These are phyloP conservation scores for Bombus superbus DNA, from an alignment of 1,140 invertebrate genomes.

Conservation along the genomic window DNA sequence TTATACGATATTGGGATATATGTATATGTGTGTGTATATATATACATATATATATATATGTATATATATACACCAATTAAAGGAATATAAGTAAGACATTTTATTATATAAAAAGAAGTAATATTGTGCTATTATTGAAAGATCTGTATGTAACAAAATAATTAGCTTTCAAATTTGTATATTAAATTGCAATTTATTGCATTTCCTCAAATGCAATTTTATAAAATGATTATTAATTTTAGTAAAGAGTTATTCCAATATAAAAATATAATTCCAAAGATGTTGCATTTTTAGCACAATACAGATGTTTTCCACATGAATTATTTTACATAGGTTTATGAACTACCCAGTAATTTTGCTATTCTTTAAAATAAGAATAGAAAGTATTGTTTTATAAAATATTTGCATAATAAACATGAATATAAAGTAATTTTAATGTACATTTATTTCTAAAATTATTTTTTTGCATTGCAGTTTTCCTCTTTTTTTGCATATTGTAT, in stretches of 20 bases:
- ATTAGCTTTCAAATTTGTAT: slow-evolving; percentile 35
- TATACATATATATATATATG: background rate
- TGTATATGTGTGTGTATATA: background rate
- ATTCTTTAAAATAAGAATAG: slow-evolving; percentile 47
- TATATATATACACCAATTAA: slow-evolving; percentile 38
- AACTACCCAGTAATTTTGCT: slow-evolving; percentile 21
- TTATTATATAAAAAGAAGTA: slow-evolving; percentile 48
- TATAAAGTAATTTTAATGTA: slow-evolving; percentile 55
- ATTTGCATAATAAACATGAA: slow-evolving; percentile 63
- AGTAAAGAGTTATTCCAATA: slow-evolving; percentile 1
- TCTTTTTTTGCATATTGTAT: background rate
- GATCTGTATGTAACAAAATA: slow-evolving; percentile 40
- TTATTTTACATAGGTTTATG: slow-evolving; percentile 1
- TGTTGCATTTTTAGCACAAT: slow-evolving; percentile 21
- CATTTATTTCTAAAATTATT: slow-evolving; percentile 32
- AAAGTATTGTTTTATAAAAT: slow-evolving; percentile 58
- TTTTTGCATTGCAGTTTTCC: background rate
- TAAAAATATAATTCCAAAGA: slow-evolving; percentile 19
- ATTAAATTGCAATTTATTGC: slow-evolving; percentile 18
- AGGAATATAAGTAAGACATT: slow-evolving; percentile 15
- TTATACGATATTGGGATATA: slow-evolving; percentile 43
- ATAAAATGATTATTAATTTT: slow-evolving; percentile 4
- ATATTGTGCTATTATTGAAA: slow-evolving; percentile 30
- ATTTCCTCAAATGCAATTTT: slow-evolving; percentile 34
- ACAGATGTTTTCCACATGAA: slow-evolving; percentile 23